These are phyloP conservation scores for Epistrophe grossulariae DNA, from an alignment of 2,888 invertebrate genomes.

Conservation along the genomic window DNA sequence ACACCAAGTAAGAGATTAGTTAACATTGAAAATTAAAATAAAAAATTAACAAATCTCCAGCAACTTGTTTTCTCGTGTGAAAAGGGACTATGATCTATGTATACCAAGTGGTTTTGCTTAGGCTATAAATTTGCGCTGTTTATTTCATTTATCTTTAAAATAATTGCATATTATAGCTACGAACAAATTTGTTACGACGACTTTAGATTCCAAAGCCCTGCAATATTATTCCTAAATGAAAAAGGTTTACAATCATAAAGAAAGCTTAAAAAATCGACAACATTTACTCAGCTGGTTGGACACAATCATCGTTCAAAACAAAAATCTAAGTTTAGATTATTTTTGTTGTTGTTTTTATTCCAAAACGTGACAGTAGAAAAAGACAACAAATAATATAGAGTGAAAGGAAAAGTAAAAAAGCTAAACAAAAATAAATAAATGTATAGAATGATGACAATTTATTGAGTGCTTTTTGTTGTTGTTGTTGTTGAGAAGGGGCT, in stretches of 20 bases:
- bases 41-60: no score
- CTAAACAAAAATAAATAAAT: neutral
- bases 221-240: conserved; percentile 16
- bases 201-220: conserved; percentile 23
- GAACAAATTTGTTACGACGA: conserved; percentile 20
- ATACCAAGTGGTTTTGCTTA: no score
- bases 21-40: no score
- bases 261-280: conserved; percentile 55
- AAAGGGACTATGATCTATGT: no score
- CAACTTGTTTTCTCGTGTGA: no score
- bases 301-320: conserved; percentile 39
- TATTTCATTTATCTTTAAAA: no score
- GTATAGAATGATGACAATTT: neutral
- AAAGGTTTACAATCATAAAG: conserved; percentile 30
- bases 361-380: conserved; percentile 51
- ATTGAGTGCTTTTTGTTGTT: conserved; percentile 10
- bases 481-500: no score
- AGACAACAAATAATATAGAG: conserved; percentile 8
- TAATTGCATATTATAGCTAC: no score
- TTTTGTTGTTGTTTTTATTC: neutral
- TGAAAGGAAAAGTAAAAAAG: conserved; percentile 43
- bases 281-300: conserved; percentile 50
- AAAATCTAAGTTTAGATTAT: conserved; percentile 49
- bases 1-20: no score
- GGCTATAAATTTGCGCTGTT: no score